Conservation (phyloP, 2,113 vertebrate genomes). For the Stomatorhinus ivindoensis region DNA sequence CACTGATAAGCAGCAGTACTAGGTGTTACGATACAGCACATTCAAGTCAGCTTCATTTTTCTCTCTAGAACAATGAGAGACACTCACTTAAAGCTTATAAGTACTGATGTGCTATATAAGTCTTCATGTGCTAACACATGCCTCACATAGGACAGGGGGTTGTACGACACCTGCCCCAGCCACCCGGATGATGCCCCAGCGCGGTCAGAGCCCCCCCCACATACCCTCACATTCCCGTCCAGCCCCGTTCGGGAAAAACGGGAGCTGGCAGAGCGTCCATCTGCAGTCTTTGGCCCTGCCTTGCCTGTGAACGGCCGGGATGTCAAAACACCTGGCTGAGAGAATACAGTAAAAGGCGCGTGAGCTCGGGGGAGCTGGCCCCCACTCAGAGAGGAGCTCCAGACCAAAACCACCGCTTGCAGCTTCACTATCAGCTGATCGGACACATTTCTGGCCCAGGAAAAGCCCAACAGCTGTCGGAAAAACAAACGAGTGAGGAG, state of each 20-base stretch:
- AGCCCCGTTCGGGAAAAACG: neutral
- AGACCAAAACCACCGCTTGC: neutral
- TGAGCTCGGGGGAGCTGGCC: neutral
- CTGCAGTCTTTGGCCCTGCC: neutral
- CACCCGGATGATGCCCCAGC: neutral
- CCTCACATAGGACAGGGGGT: neutral
- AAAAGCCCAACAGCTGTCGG: neutral
- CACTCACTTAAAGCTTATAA: neutral
- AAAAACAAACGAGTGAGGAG: neutral
- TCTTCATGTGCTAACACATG: neutral
- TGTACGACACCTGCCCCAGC: neutral
- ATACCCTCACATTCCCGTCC: neutral
- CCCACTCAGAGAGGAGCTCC: neutral
- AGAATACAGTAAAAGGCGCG: neutral
- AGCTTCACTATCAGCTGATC: slow-evolving; percentile 1
- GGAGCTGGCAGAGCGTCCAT: neutral
- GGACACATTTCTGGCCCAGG: neutral
- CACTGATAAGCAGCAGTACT: neutral
- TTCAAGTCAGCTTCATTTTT: neutral
- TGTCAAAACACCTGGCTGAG: slow-evolving; percentile 10
- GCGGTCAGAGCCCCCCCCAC: neutral
- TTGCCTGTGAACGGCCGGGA: neutral
- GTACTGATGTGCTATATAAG: neutral
- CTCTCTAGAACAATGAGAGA: neutral
- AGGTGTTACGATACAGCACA: neutral